Percentiles rank a stretch among this genome's conserved stretches.
phyloP scores from a whole-genome alignment of 2,888 invertebrate genomes.

The Camponotus fellah region DNA sequence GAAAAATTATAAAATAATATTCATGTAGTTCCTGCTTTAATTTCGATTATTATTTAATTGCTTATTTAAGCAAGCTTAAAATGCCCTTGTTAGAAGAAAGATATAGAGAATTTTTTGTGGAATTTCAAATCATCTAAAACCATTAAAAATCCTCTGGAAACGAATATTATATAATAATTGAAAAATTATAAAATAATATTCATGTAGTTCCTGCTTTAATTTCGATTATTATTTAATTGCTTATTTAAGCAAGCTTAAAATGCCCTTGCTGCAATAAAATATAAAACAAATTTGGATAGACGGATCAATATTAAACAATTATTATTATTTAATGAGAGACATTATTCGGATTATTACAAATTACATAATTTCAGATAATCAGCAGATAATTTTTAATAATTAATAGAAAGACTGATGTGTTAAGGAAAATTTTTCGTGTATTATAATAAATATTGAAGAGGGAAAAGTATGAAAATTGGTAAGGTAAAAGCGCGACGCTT shows the following conservation, averaged over 20 bases:
- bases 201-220: background rate
- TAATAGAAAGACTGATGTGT: conserved; percentile 5
- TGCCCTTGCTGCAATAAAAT: background rate
- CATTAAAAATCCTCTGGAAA: background rate
- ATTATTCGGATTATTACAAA: conserved; percentile 26
- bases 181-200: background rate
- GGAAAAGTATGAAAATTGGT: conserved; percentile 32
- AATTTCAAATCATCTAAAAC: background rate
- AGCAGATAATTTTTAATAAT: conserved; percentile 17
- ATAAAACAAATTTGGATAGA: background rate
- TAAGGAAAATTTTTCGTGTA: background rate
- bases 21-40: background rate
- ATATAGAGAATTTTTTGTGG: background rate
- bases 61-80: background rate
- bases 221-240: background rate
- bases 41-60: background rate
- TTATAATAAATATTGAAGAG: background rate
- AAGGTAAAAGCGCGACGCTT: background rate
- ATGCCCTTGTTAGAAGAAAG: background rate
- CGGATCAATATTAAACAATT: conserved; percentile 24
- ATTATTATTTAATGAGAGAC: conserved; percentile 15
- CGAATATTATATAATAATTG: background rate
- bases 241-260: background rate
- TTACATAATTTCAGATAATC: conserved; percentile 4
- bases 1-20: background rate